phyloP scores from a whole-genome alignment of 92 coral and sea anemone genomes.

The Phenganax marumi region DNA sequence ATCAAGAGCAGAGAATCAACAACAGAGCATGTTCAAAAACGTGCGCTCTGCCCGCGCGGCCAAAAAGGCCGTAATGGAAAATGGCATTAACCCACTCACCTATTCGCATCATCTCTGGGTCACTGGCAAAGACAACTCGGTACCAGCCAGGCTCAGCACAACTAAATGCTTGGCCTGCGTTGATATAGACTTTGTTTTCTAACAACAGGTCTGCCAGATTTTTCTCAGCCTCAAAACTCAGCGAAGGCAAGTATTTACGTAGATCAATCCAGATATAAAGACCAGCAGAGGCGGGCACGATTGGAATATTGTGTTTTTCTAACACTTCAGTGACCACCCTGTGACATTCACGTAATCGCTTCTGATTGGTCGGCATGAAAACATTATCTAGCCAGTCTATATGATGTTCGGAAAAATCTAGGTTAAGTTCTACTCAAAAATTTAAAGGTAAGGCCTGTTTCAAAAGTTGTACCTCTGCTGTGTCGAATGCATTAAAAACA shows the following conservation, averaged over 20 bases:
- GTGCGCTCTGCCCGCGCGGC: too few relatives aligned
- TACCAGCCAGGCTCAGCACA: slow-evolving; percentile 92
- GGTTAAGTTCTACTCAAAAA: neutral
- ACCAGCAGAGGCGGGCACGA: slow-evolving; percentile 66
- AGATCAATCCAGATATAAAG: slow-evolving; percentile 86
- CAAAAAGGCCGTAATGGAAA: too few relatives aligned
- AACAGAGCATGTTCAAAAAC: too few relatives aligned
- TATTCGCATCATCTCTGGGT: slow-evolving; percentile 59
- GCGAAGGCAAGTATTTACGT: slow-evolving; percentile 65
- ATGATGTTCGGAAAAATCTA: neutral
- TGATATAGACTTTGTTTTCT: slow-evolving; percentile 66
- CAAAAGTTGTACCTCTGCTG: too few relatives aligned
- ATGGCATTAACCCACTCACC: slow-evolving; percentile 60
- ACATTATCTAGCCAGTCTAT: slow-evolving; percentile 83
- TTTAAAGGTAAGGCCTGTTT: neutral
- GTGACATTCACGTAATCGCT: slow-evolving; percentile 74
- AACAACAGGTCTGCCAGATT: slow-evolving; percentile 53
- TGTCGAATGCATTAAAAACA: too few relatives aligned
- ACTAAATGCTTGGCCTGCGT: slow-evolving; percentile 67
- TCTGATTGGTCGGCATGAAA: slow-evolving; percentile 74
- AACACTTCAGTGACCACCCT: slow-evolving; percentile 71
- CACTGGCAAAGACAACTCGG: slow-evolving; percentile 70
- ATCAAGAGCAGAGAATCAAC: too few relatives aligned
- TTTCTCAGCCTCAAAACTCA: slow-evolving; percentile 69
- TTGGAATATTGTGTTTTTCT: slow-evolving; percentile 59